These are phyloP conservation scores for Sepioteuthis lessoniana DNA, from an alignment of 2,888 invertebrate genomes.

Conservation along the genomic window DNA sequence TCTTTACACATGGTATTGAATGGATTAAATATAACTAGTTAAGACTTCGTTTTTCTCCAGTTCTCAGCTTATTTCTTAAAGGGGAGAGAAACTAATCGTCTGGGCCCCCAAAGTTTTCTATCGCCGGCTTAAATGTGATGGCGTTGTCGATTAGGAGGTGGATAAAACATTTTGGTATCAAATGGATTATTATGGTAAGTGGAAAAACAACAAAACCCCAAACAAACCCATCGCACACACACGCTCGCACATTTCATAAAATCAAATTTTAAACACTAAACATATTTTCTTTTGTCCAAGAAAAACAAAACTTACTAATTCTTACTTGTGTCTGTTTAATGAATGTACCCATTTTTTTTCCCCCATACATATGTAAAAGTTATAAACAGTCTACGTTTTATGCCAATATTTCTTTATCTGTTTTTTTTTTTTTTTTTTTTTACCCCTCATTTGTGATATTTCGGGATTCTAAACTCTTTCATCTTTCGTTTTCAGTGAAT, in stretches of 20 bases:
- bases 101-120: neutral
- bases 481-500: neutral
- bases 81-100: neutral
- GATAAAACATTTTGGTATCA: neutral
- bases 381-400: too few relatives aligned
- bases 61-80: neutral
- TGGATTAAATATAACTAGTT: slow-evolving; percentile 16
- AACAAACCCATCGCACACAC: neutral
- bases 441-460: neutral
- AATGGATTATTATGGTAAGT: slow-evolving; percentile 43
- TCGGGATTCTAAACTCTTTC: too few relatives aligned
- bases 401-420: neutral
- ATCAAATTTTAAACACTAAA: too few relatives aligned
- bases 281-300: too few relatives aligned
- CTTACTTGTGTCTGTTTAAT: too few relatives aligned
- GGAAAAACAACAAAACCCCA: neutral
- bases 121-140: neutral
- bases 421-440: neutral
- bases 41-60: neutral
- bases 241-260: too few relatives aligned
- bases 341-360: too few relatives aligned
- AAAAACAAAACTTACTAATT: too few relatives aligned
- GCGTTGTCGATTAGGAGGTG: neutral
- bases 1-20: slow-evolving; percentile 5
- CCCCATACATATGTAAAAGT: too few relatives aligned